Percentiles rank a stretch among this genome's conserved stretches.
Evolutionary conservation across 2,797 vertebrate species (phyloP).

Genomic region (Lutjanus campechanus): DNA sequence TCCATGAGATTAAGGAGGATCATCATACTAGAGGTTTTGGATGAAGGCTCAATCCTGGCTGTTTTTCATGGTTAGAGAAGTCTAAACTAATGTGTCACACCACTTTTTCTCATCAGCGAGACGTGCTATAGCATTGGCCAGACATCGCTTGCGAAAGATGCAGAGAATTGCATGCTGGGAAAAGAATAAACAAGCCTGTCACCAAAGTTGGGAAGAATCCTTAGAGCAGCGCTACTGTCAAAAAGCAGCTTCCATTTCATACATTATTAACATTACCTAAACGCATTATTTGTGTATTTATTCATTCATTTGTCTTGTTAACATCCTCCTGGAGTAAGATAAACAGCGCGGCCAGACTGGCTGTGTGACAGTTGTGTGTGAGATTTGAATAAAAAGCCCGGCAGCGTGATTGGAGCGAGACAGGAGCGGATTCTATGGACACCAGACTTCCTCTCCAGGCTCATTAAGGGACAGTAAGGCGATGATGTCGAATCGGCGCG

Average conservation of each 20-base stretch:
- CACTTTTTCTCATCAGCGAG: conserved; percentile 64
- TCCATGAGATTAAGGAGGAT: conserved; percentile 69
- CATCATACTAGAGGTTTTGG: conserved; percentile 43
- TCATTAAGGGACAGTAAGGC: conserved; percentile 88
- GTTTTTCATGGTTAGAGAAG: conserved; percentile 52
- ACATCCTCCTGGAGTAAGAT: conserved; percentile 83
- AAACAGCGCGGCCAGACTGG: conserved; percentile 80
- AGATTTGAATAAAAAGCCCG: conserved; percentile 84
- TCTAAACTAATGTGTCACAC: conserved; percentile 66
- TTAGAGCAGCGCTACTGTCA: conserved; percentile 78
- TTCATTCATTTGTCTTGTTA: conserved; percentile 88
- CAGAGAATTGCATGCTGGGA: conserved; percentile 76
- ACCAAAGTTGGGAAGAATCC: conserved; percentile 77
- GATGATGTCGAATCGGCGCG: conserved; percentile 80
- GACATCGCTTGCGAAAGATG: conserved; percentile 53
- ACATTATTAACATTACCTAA: conserved; percentile 87
- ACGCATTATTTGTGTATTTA: conserved; percentile 85
- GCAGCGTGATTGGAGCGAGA: conserved; percentile 83
- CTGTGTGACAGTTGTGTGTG: conserved; percentile 79
- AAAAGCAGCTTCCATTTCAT: conserved; percentile 82
- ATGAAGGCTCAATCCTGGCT: conserved; percentile 62
- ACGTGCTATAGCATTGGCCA: conserved; percentile 57
- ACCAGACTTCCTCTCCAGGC: conserved; percentile 79
- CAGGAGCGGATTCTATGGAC: conserved; percentile 78
- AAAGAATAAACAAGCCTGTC: conserved; percentile 81